Base-by-base conservation (phyloP, 2,888 invertebrate species). In the Epistrophe eligans region DNA sequence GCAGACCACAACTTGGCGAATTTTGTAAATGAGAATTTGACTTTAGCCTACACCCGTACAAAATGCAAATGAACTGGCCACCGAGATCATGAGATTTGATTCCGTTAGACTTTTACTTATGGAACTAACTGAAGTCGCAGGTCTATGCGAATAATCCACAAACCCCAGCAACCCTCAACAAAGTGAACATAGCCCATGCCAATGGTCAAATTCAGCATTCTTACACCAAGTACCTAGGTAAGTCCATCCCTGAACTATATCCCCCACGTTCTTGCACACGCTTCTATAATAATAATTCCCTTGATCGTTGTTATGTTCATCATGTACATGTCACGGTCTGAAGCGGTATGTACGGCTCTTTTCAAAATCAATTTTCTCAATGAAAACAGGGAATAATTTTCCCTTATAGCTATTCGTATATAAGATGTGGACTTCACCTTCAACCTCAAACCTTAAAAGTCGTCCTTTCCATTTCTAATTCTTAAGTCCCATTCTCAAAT, bases 361-460 rank as follows among this genome's bases (percentile, higher is more conserved):
- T 79, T 77, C 38, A 43, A 82, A 85, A 82, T 85, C 85, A 85
- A 85, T 85, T 85, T 85, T 48, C 77, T 40, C 64, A 17, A 38
- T 28, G 10, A 57, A 85, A 85, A 74, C 74, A 70, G 74, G 77
- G 82, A 79, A 74, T 79, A 82, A 82, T 82, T 82, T 74, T 74
- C 64, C 81, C 77, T 73, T 48, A 4, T 32, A 24, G 77, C 60
- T 52, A 66, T 55, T 72, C 52, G 62, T 71, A 17, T 43, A 24
- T 24, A 24, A 72, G 17, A 9, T 64, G 73, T 58, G n/a, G 17
- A 45, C 32, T 40, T 40, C 48, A 19, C n/a, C 1, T 32, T 40
- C 55, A 11, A 43, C 28, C 24, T 35, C 62, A 48, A 11, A 19
- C 52, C 62, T 3, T 24, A 24, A 58, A 24, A 52, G 24, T 24